A percentile compares a stretch with the other conserved stretches of the same genome.
phyloP scores from a whole-genome alignment of 2,888 invertebrate genomes.

The Rhagium mordax region DNA sequence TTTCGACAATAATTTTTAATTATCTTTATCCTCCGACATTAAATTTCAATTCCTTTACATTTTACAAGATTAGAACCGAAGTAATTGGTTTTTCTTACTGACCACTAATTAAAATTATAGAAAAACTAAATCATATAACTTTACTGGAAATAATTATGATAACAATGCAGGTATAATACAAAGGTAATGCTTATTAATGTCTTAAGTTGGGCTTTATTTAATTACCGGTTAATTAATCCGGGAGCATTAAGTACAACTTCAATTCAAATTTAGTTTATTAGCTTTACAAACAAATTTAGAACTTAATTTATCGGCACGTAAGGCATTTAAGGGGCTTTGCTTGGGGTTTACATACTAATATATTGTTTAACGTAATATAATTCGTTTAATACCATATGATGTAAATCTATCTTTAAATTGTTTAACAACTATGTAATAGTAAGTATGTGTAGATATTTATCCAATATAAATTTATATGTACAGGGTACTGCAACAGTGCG shows the following conservation, averaged over 20 bases:
- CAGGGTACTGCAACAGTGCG: too few relatives aligned
- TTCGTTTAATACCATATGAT: background rate
- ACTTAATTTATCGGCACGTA: background rate
- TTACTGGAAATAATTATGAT: background rate
- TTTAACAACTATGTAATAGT: too few relatives aligned
- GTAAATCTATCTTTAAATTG: too few relatives aligned
- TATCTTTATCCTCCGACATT: too few relatives aligned
- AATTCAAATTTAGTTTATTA: background rate
- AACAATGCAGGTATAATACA: background rate
- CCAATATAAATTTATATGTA: too few relatives aligned
- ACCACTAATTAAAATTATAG: background rate
- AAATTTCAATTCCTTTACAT: background rate
- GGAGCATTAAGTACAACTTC: background rate
- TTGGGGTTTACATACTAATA: background rate
- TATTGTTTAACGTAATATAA: background rate
- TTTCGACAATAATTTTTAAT: background rate
- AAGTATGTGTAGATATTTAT: too few relatives aligned
- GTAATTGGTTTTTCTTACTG: background rate
- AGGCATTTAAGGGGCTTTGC: background rate
- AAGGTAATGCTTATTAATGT: background rate
- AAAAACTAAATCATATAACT: background rate
- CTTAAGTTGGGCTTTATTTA: background rate
- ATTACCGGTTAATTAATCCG: background rate
- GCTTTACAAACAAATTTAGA: background rate
- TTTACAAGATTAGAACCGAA: background rate